Percentiles rank a stretch among this genome's conserved stretches.
phyloP scores from a whole-genome alignment of 1,140 invertebrate genomes.

The Chymomyza costata region DNA sequence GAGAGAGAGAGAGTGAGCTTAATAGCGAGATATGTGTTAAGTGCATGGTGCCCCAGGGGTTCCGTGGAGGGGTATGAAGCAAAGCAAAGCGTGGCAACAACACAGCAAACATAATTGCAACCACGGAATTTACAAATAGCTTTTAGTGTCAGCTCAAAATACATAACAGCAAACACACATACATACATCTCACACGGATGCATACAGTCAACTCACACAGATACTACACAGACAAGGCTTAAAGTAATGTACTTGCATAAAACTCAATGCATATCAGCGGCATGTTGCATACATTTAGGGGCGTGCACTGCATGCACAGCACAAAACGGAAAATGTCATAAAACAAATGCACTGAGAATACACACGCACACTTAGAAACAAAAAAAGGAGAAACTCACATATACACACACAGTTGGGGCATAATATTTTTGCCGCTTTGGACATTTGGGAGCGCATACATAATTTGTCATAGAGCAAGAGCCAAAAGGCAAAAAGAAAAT shows the following conservation, averaged over 20 bases:
- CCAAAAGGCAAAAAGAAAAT: constrained; percentile 33
- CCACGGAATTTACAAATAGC: constrained; percentile 71
- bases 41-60: too few species aligned
- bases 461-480: constrained; percentile 56
- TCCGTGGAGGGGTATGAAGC: too few species aligned
- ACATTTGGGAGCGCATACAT: constrained; percentile 53
- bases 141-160: constrained; percentile 68
- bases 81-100: constrained; percentile 29
- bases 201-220: too few species aligned
- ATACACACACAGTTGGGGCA: constrained; percentile 13
- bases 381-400: constrained; percentile 1
- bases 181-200: too few species aligned
- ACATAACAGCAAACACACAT: constrained; percentile 26
- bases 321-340: constrained; percentile 41
- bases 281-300: constrained; percentile 41
- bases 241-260: constrained; percentile 45
- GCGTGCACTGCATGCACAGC: constrained; percentile 5
- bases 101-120: constrained; percentile 71
- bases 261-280: constrained; percentile 54
- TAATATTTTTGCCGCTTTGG: constrained; percentile 56
- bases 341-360: constrained; percentile 43
- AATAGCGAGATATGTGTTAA: constrained; percentile 31
- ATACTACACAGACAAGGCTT: not conserved
- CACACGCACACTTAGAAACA: not conserved
- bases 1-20: not conserved